phyloP scores from a whole-genome alignment of 2,888 invertebrate species.

The Callyntrura guangdongensis region DNA sequence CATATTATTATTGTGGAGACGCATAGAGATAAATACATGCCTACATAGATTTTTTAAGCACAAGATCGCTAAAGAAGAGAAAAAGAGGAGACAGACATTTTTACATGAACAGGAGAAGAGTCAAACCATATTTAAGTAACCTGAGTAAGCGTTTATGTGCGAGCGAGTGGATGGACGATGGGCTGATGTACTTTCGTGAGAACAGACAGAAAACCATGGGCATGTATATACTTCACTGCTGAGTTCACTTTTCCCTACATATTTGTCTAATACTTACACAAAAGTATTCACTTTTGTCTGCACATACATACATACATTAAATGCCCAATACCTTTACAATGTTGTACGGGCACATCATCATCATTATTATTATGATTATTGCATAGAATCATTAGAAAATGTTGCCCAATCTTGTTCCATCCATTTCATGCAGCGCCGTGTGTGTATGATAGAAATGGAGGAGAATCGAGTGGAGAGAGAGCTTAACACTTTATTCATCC shows the following conservation, averaged over 20 bases:
- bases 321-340: conserved; percentile 1
- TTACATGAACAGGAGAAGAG: conserved; percentile 47
- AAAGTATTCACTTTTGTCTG: background rate
- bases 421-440: conserved; percentile 30
- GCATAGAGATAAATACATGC: conserved; percentile 13
- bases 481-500: conserved; percentile 10
- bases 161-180: conserved; percentile 5
- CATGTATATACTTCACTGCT: background rate
- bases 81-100: conserved; percentile 45
- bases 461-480: conserved; percentile 17
- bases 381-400: conserved; percentile 57
- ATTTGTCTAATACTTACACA: background rate
- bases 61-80: conserved; percentile 32
- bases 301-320: conserved; percentile 7
- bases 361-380: conserved; percentile 41
- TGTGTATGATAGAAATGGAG: background rate
- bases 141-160: background rate
- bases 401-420: conserved; percentile 75
- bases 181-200: conserved; percentile 70
- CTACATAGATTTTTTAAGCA: conserved; percentile 33
- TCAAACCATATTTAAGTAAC: background rate
- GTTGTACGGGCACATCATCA: conserved; percentile 4
- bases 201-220: background rate
- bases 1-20: conserved; percentile 25
- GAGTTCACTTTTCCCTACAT: background rate